Evolutionary conservation across 2,113 vertebrate species (phyloP), one percentile per base, ranked within the genome.

Genomic region (Hiodon tergisus): DNA sequence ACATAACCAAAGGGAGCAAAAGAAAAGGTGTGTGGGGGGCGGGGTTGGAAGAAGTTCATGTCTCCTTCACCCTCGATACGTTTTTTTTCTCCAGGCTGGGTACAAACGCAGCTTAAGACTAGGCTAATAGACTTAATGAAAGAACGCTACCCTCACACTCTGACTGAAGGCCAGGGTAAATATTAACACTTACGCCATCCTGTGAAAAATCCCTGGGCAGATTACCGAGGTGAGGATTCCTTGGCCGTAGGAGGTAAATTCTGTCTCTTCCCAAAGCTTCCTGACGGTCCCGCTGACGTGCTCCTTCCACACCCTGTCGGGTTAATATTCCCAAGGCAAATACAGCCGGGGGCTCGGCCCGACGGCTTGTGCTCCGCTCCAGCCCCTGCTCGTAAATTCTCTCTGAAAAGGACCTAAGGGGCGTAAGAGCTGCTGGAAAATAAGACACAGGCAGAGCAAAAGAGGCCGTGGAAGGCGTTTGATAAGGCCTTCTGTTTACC

Each of bases 151-250:
- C 76, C 67, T 81, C 82, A 75, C 85, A 79, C 80, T 73, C 81
- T 80, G 83, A 78, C 78, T 87, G 84, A 82, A 80, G 88, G 85
- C 83, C 90, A 86, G 85, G 80, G 88, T 88, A 93, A 94, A 93
- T 90, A 93, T 93, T 93, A 91, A 93, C 93, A 89, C 89, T 91
- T 89, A 91, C 90, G 89, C 85, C 85, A 87, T 83, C 83, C 85
- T 92, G 92, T 89, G 88, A 94, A 93, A 31, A 92, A 91, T 89
- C 87, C 90, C 85, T 85, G 80, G 8, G 11, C 63, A 72, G 87
- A 89, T 90, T 89, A 90, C 84, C 85, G 84, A 88, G 81, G 85
- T 85, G 87, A 80, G 88, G 89, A 90, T 90, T 92, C 89, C 86
- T 91, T 80, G 82, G 86, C 86, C 87, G 86, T 86, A 85, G 85